Conservation (phyloP, 2,797 vertebrate genomes). For the Phyllotis vaccarum region DNA sequence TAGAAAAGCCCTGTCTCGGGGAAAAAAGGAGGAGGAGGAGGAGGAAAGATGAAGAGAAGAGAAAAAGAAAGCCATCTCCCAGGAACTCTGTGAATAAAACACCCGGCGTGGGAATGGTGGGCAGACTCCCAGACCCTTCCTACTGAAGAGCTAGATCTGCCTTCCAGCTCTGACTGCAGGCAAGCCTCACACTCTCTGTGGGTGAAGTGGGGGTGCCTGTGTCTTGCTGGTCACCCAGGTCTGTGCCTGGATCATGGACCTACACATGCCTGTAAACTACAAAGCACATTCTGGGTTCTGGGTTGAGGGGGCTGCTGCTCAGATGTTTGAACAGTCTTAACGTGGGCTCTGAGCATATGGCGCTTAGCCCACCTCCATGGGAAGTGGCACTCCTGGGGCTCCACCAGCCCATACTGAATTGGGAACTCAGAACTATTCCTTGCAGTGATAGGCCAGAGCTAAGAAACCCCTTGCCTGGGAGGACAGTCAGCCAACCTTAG, state of each 20-base stretch:
- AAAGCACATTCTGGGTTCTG: neutral
- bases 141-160: neutral
- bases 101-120: rapidly evolving
- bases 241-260: neutral
- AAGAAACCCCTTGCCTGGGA: neutral
- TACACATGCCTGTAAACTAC: neutral
- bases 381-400: neutral
- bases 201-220: neutral
- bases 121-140: neutral
- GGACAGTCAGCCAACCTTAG: neutral
- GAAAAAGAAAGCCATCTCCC: neutral
- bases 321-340: conserved; percentile 61
- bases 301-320: conserved; percentile 20
- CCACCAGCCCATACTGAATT: neutral
- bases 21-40: too few relatives aligned
- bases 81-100: neutral
- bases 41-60: too few relatives aligned
- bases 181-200: neutral
- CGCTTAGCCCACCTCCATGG: neutral
- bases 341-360: conserved; percentile 69
- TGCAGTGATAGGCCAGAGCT: neutral
- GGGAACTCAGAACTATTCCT: conserved; percentile 58
- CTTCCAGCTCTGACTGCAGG: neutral
- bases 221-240: neutral
- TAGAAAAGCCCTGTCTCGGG: neutral